These are phyloP conservation scores for Chrysochloris asiatica DNA, from an alignment of 2,113 vertebrate genomes.

Conservation along the genomic window DNA sequence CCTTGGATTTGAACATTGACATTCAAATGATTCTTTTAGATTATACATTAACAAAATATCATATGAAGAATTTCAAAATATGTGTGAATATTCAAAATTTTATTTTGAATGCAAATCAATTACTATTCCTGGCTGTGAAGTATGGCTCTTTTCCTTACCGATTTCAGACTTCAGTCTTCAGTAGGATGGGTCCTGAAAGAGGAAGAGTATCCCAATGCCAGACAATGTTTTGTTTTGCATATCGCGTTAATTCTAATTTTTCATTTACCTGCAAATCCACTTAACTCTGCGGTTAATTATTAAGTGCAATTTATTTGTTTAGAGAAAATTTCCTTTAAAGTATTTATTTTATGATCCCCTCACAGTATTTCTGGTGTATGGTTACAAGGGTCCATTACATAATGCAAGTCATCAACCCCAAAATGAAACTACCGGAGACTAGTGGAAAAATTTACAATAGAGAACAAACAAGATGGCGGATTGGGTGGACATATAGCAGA, in stretches of 20 bases:
- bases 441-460: too few species aligned
- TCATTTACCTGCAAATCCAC: background rate
- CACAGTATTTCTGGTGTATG: background rate
- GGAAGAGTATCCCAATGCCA: fast-evolving
- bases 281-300: background rate
- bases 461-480: too few species aligned
- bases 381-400: background rate
- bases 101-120: background rate
- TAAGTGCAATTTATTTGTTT: background rate
- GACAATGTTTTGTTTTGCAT: background rate
- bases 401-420: background rate
- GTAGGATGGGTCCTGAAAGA: background rate
- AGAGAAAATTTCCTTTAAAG: background rate
- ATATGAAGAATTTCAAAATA: background rate
- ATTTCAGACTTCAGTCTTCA: background rate
- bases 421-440: background rate
- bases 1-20: background rate
- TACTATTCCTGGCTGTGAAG: background rate
- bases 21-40: background rate
- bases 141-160: background rate
- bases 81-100: conserved; percentile 7
- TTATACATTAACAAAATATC: background rate
- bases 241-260: background rate
- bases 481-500: too few species aligned
- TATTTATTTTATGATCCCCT: background rate